phyloP scores from a whole-genome alignment of 2,113 vertebrate genomes.

The Corythornis madagascariensis region DNA sequence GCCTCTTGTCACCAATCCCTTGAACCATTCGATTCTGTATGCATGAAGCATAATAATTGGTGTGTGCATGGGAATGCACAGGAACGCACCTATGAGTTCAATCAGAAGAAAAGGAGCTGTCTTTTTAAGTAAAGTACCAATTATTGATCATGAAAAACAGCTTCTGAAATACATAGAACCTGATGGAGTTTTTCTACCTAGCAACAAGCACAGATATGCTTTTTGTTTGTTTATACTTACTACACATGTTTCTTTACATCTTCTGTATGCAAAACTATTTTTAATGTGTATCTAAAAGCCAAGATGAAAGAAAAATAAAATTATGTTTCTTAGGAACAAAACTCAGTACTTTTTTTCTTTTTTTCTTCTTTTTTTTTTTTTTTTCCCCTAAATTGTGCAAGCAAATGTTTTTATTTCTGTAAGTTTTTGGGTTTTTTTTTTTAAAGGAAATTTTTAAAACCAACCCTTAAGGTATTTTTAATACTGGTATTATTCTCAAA shows the following conservation, averaged over 20 bases:
- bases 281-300: background rate
- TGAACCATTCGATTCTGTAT: background rate
- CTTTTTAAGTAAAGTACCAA: background rate
- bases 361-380: background rate
- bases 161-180: background rate
- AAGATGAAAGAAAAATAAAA: background rate
- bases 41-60: background rate
- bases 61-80: background rate
- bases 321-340: background rate
- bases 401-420: background rate
- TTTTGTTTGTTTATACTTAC: background rate
- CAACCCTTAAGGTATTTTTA: background rate
- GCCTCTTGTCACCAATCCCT: background rate
- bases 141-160: background rate
- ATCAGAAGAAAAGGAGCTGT: background rate
- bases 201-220: background rate
- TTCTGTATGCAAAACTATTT: background rate
- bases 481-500: background rate
- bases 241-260: background rate
- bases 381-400: background rate
- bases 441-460: background rate
- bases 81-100: background rate
- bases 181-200: background rate
- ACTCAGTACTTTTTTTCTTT: background rate
- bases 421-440: background rate